Evolutionary conservation across 2,888 invertebrate genomes (phyloP).

Genomic region (Luperina nickerlii): DNA sequence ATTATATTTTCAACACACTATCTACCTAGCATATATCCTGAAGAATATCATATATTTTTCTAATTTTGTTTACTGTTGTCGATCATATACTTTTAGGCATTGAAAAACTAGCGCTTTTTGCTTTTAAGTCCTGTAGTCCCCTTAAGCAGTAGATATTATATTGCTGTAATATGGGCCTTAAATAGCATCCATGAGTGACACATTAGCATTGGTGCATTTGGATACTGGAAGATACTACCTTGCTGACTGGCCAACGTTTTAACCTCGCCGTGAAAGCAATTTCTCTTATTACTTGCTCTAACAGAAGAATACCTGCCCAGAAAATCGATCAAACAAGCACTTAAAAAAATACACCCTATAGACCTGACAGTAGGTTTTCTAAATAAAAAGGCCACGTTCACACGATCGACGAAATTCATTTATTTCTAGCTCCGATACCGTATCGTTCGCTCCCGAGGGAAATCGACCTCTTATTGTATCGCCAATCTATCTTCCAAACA

Average conservation of each 20-base stretch:
- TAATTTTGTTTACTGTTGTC: too few relatives aligned
- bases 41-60: too few relatives aligned
- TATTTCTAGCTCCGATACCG: conserved; percentile 54
- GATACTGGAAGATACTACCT: too few relatives aligned
- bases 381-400: conserved; percentile 65
- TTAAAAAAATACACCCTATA: conserved; percentile 17
- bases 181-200: too few relatives aligned
- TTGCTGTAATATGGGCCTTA: too few relatives aligned
- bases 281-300: neutral
- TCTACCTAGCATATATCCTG: too few relatives aligned
- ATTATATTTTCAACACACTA: too few relatives aligned
- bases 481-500: conserved; percentile 73
- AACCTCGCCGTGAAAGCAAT: neutral
- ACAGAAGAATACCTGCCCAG: neutral
- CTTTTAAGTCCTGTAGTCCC: too few relatives aligned
- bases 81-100: too few relatives aligned
- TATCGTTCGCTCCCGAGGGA: conserved; percentile 67
- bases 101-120: too few relatives aligned
- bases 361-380: conserved; percentile 52
- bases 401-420: conserved; percentile 66
- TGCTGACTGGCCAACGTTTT: neutral
- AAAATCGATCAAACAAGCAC: neutral
- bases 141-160: too few relatives aligned
- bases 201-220: too few relatives aligned
- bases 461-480: conserved; percentile 69